Evolutionary conservation across 2,797 vertebrate genomes (phyloP), one percentile per base, ranked within the genome.

Genomic region (Myripristis murdjan): DNA sequence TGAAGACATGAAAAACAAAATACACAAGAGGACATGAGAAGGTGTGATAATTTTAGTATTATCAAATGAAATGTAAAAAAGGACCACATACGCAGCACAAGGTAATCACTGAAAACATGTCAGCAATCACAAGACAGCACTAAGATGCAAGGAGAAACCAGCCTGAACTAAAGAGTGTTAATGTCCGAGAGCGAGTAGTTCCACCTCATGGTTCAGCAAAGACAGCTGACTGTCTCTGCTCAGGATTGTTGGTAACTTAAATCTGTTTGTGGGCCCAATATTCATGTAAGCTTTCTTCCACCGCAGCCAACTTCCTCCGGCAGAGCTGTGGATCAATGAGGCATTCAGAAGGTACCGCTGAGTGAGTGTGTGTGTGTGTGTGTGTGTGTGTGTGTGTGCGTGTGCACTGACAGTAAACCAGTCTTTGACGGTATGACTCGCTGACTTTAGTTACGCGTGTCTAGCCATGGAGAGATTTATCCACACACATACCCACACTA

Each of bases 341-440:
- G 37, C 51, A 70, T 73, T 76, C 64, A 76, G 24, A 61, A 64
- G 72, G 69, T 54, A 68, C 71, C 55, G 55, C 48, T 11, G 24
- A 61, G 60, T 26, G 43, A 57, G 51, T 48, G 15, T 46, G 18
- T 26, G 43, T 57, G 51, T 48, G 15, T 46, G 18, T 53, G 52
- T 64, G 56, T 43, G 70, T 35, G 49, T 33, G 44, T 64, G 28
- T 23, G 20, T 49, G 47, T 49, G 18, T 23, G 8, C 51, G 20
- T 23, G 48, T 24, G 22, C 22, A n/a, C n/a, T 8, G 16, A 16
- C 12, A 16, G 41, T 15, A 43, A 43, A 43, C 41, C 14, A 43
- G 16, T 16, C 41, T 43, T 10, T 35, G 16, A 43, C 14, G 41
- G 14, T 43, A 43, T 4, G 41, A 43, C 41, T 43, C 12, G 41